These are phyloP conservation scores for Octodon degus DNA, from an alignment of 2,113 vertebrate species.

Conservation along the genomic window DNA sequence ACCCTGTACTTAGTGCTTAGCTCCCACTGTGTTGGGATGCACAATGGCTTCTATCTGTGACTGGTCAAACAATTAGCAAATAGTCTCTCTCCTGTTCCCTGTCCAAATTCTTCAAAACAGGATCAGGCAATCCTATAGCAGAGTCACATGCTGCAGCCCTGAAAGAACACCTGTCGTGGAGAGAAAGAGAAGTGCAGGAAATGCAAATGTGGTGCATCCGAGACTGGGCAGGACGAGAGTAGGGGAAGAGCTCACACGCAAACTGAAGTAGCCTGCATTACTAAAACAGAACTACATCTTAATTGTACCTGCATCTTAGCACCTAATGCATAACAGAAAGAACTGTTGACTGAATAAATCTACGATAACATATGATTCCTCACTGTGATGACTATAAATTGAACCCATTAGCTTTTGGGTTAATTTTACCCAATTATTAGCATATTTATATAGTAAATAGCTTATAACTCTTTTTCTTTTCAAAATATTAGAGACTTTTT, in stretches of 20 bases:
- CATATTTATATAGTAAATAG: neutral
- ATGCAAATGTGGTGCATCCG: conserved; percentile 30
- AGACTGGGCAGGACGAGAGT: neutral
- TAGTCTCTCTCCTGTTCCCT: neutral
- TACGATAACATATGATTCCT: neutral
- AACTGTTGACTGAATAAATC: neutral
- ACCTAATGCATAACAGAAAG: neutral
- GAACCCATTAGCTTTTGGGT: neutral
- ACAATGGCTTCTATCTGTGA: neutral
- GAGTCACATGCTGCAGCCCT: conserved; percentile 35
- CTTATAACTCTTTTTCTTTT: neutral
- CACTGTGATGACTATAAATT: neutral
- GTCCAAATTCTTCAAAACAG: conserved; percentile 56
- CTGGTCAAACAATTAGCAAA: neutral
- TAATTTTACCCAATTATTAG: conserved; percentile 34
- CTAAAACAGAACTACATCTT: neutral
- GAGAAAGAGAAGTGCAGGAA: conserved; percentile 22
- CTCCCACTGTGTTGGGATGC: neutral
- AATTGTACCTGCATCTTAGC: neutral
- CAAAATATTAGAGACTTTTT: conserved; percentile 25
- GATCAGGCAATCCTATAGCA: conserved; percentile 27
- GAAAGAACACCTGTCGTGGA: conserved; percentile 32
- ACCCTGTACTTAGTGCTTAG: neutral
- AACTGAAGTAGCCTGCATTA: neutral
- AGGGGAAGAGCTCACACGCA: neutral